phyloP scores from a whole-genome alignment of 2,113 vertebrate genomes.

The Excalfactoria chinensis region DNA sequence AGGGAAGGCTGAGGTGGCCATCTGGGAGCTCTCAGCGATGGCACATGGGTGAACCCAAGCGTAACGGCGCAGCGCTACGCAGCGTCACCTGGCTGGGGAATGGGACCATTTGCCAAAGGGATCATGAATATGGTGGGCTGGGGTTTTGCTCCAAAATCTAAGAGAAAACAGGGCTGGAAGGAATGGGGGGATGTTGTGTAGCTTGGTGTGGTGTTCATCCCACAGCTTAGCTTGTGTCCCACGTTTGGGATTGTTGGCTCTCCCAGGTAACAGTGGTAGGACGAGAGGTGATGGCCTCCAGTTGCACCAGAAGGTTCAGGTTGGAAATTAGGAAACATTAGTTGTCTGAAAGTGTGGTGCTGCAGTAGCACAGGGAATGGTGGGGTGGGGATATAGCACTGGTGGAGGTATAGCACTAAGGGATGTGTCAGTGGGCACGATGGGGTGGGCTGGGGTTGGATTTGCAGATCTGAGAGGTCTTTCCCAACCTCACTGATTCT shows the following conservation, averaged over 20 bases:
- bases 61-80: fast-evolving
- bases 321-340: not conserved
- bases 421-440: no score
- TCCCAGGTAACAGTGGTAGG: not conserved
- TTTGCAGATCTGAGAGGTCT: no score
- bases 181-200: not conserved
- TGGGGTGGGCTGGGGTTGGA: no score
- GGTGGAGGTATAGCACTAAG: not conserved
- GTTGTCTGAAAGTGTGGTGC: no score
- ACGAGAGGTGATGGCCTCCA: not conserved
- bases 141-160: not conserved
- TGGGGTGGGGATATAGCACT: not conserved
- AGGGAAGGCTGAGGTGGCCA: constrained; percentile 27
- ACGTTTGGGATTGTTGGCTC: not conserved
- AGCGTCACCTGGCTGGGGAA: not conserved
- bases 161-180: not conserved
- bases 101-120: not conserved
- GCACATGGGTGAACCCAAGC: not conserved
- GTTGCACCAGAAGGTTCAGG: not conserved
- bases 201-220: not conserved
- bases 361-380: not conserved
- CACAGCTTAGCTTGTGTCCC: not conserved
- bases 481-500: no score
- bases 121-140: not conserved
- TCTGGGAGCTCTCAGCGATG: not conserved